Conservation (phyloP, 2,888 invertebrate genomes). For the Apotomis betuletana region DNA sequence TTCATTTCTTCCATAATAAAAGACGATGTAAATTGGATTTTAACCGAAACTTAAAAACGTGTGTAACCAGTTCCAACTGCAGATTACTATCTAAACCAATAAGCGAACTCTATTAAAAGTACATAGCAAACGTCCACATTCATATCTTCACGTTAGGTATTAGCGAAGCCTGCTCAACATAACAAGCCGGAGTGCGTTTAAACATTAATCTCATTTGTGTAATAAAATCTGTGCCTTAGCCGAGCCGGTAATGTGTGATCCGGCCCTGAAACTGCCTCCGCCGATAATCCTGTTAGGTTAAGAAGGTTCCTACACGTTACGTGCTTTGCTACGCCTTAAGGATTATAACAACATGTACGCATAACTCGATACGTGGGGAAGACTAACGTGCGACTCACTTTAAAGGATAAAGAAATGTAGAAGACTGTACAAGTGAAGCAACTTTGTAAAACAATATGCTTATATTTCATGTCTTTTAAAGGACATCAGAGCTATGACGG, state of each 20-base stretch:
- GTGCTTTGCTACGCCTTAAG: constrained; percentile 87
- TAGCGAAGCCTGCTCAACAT: constrained; percentile 47
- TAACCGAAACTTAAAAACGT: too few relatives aligned
- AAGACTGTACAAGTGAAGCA: too few relatives aligned
- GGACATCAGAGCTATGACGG: too few relatives aligned
- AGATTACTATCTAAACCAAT: too few relatives aligned
- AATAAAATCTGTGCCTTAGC: constrained; percentile 83
- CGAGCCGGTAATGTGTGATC: constrained; percentile 76
- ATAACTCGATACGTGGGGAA: constrained; percentile 68
- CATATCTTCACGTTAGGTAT: constrained; percentile 2
- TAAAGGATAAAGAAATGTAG: constrained; percentile 1
- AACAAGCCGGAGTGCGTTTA: constrained; percentile 59
- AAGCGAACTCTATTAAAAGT: too few relatives aligned
- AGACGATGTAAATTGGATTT: too few relatives aligned
- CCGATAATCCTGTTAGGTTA: constrained; percentile 89
- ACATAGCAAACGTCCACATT: background rate
- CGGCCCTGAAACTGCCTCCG: constrained; percentile 85
- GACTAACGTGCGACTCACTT: constrained; percentile 26
- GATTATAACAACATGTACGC: constrained; percentile 83
- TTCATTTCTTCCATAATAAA: too few relatives aligned
- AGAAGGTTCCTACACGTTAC: constrained; percentile 89
- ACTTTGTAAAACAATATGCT: too few relatives aligned
- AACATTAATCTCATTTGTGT: constrained; percentile 82
- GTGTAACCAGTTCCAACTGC: too few relatives aligned
- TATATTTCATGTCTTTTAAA: too few relatives aligned